phyloP scores from a whole-genome alignment of 2,888 invertebrate genomes.

The Lepidocyrtoides sp. region DNA sequence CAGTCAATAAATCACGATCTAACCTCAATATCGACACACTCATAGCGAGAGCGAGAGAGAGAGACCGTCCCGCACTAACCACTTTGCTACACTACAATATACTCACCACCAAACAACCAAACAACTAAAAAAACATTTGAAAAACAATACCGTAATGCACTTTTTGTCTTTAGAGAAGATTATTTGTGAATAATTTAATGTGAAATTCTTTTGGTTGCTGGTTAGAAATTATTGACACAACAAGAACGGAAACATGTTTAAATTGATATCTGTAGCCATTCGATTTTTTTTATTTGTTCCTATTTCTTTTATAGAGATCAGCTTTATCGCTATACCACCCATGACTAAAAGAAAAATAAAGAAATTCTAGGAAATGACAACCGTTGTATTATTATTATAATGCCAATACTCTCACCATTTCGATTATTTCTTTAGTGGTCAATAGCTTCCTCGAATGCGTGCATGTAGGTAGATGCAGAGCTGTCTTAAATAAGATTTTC shows the following conservation, averaged over 20 bases:
- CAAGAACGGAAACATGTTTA: not conserved
- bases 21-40: constrained; percentile 56
- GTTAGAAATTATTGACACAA: constrained; percentile 28
- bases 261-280: not conserved
- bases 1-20: constrained; percentile 60
- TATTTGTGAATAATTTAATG: constrained; percentile 51
- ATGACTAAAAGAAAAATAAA: constrained; percentile 37
- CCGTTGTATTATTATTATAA: not conserved
- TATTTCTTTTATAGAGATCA: not conserved
- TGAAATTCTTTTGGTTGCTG: constrained; percentile 45
- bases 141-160: not conserved
- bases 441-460: constrained; percentile 12
- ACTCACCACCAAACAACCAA: not conserved
- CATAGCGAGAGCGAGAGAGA: too few species aligned
- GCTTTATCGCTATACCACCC: not conserved
- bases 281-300: not conserved
- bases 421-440: constrained; percentile 14
- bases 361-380: constrained; percentile 30
- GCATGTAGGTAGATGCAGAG: not conserved
- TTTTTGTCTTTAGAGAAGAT: constrained; percentile 7
- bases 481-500: constrained; percentile 22
- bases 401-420: constrained; percentile 14
- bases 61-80: constrained; percentile 17
- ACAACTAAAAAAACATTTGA: not conserved
- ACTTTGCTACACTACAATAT: constrained; percentile 1